phyloP scores from a whole-genome alignment of 1,140 invertebrate species.

The Eueides isabella region DNA sequence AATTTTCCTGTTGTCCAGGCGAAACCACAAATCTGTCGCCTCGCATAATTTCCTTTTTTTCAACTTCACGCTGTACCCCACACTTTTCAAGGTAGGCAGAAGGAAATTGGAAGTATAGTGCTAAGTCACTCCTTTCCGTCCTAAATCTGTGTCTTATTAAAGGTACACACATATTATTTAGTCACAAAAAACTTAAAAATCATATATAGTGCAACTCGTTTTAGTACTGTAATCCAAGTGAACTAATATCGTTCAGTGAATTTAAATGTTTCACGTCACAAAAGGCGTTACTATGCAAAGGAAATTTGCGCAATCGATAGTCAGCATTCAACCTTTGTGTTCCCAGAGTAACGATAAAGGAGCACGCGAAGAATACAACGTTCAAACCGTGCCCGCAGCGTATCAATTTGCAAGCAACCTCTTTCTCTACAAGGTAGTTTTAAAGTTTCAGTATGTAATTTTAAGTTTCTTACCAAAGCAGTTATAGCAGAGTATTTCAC shows the following conservation, averaged over 20 bases:
- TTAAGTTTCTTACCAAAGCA: conserved; percentile 1
- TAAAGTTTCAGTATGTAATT: conserved; percentile 15
- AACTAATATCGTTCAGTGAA: conserved; percentile 16
- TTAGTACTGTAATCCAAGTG: background rate
- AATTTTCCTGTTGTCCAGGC: no score
- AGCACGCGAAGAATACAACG: conserved; percentile 29
- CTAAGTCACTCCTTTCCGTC: no score
- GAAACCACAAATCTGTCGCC: no score
- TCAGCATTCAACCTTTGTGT: conserved; percentile 32
- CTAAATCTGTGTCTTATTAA: no score
- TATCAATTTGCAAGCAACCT: conserved; percentile 16
- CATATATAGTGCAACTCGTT: background rate
- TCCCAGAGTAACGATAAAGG: conserved; percentile 29
- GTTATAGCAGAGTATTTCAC: no score
- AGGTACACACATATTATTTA: background rate
- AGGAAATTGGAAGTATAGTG: no score
- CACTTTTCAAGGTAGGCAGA: no score
- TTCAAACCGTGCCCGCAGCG: conserved; percentile 25
- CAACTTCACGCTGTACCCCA: background rate
- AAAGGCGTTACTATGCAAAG: conserved; percentile 28
- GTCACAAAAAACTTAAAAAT: background rate
- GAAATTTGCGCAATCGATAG: conserved; percentile 29
- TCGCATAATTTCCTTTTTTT: no score
- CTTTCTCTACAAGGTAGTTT: conserved; percentile 15
- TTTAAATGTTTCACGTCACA: conserved; percentile 29